Evolutionary conservation across 2,113 vertebrate genomes (phyloP).

Genomic region (Perognathus longimembris): DNA sequence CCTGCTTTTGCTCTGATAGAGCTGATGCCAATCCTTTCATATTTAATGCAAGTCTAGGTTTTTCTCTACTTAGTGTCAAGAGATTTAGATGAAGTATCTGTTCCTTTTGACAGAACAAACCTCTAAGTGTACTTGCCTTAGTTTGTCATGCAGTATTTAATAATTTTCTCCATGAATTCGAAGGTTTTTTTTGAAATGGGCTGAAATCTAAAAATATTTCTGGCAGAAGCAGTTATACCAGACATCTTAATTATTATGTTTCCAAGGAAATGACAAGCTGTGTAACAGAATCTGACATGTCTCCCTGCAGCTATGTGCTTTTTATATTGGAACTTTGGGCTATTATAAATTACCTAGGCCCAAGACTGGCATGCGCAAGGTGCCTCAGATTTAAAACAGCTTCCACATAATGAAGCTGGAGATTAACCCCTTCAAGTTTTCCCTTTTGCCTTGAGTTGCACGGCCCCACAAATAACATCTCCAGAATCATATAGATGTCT

Average conservation of each 20-base stretch:
- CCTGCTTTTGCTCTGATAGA: constrained; percentile 62
- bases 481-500: background rate
- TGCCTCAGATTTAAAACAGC: constrained; percentile 69
- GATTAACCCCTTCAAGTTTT: constrained; percentile 68
- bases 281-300: constrained; percentile 85
- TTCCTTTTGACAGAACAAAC: constrained; percentile 75
- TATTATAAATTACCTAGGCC: constrained; percentile 83
- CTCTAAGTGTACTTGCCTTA: constrained; percentile 62
- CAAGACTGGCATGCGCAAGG: constrained; percentile 67
- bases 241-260: constrained; percentile 90
- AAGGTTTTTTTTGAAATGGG: constrained; percentile 82
- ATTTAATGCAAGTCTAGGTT: constrained; percentile 57
- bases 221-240: constrained; percentile 86
- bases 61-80: constrained; percentile 59
- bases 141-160: constrained; percentile 76
- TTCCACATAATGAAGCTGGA: constrained; percentile 34
- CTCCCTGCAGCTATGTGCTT: constrained; percentile 85
- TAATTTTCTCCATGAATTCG: constrained; percentile 80
- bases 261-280: constrained; percentile 86
- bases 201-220: constrained; percentile 88
- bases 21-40: constrained; percentile 12
- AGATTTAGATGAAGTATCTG: constrained; percentile 61
- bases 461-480: constrained; percentile 4
- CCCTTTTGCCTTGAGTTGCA: background rate
- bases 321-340: constrained; percentile 84